phyloP scores from a whole-genome alignment of 1,140 invertebrate genomes.

The Listronotus oregonensis region DNA sequence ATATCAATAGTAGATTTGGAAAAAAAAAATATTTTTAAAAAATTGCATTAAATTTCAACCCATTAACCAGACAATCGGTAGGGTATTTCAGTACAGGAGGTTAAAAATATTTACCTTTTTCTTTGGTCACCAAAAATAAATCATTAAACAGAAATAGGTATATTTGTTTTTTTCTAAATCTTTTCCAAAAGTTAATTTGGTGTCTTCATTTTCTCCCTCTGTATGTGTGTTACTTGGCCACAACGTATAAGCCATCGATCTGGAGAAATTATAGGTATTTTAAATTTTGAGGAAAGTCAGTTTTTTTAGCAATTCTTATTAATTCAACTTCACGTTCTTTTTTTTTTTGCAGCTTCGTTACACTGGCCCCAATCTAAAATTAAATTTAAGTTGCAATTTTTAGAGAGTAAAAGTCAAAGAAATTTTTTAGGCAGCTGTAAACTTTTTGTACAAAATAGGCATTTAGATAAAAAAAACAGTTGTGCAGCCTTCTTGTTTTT shows the following conservation, averaged over 20 bases:
- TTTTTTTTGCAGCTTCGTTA: constrained; percentile 88
- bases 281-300: constrained; percentile 73
- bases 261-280: constrained; percentile 71
- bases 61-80: too few relatives aligned
- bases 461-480: too few relatives aligned
- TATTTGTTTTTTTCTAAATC: constrained; percentile 74
- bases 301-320: constrained; percentile 64
- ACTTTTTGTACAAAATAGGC: too few relatives aligned
- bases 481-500: too few relatives aligned
- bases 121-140: constrained; percentile 87
- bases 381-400: too few relatives aligned
- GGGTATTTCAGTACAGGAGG: too few relatives aligned
- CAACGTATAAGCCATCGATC: constrained; percentile 82
- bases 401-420: too few relatives aligned
- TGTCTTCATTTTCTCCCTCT: constrained; percentile 73
- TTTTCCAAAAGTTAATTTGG: constrained; percentile 78
- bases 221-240: constrained; percentile 79
- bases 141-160: constrained; percentile 91
- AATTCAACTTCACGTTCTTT: constrained; percentile 85
- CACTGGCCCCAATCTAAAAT: constrained; percentile 80
- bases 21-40: too few relatives aligned
- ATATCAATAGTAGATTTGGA: too few relatives aligned
- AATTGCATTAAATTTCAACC: too few relatives aligned
- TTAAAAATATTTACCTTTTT: constrained; percentile 66
- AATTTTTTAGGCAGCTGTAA: too few relatives aligned